Evolutionary conservation across 2,797 vertebrate species (phyloP), one percentile per base, ranked within the genome.

Genomic region (Myoxocephalus aenaeus): DNA sequence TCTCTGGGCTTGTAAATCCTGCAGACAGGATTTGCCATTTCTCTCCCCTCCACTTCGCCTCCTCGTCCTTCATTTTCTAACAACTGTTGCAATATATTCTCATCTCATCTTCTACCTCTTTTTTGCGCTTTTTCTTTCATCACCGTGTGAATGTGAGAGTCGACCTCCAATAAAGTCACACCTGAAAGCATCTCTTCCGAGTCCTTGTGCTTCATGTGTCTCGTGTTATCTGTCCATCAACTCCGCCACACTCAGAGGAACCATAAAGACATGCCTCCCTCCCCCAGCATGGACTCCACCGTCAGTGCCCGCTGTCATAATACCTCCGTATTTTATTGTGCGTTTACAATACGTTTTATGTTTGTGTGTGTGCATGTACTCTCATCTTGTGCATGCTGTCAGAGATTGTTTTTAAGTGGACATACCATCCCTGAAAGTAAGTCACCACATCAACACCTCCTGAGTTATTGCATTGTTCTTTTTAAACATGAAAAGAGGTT

Each of bases 121-220:
- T 80, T 57, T 40, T 74, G 53, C 73, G 78, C 71, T 89, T 42
- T 83, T 82, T 77, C 86, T 81, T 88, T 92, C 92, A 93, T 93
- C 86, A 90, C 91, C 89, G 92, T 95, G 91, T 95, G 91, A 93
- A 92, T 90, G 92, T 95, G 89, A 83, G 91, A 74, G 88, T 91
- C 82, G 92, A 90, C 86, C 85, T 93, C 86, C 85, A 95, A 95
- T 95, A 95, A 95, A 96, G 92, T 93, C 92, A 81, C 91, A 92
- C 93, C 93, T 96, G 94, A 96, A 96, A 96, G 92, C 94, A 95
- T 95, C 89, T 93, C 90, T 85, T 94, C 92, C 75, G 95, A 94
- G 94, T 96, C 95, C 85, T 95, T 93, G 94, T 96, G 93, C 94
- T 95, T 96, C 94, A 95, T 96, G 94, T 95, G 94, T 95, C 94